Evolutionary conservation across 1,140 invertebrate species (phyloP), one percentile per base, ranked within the genome.

Genomic region (Ceratosolen fusciceps): DNA sequence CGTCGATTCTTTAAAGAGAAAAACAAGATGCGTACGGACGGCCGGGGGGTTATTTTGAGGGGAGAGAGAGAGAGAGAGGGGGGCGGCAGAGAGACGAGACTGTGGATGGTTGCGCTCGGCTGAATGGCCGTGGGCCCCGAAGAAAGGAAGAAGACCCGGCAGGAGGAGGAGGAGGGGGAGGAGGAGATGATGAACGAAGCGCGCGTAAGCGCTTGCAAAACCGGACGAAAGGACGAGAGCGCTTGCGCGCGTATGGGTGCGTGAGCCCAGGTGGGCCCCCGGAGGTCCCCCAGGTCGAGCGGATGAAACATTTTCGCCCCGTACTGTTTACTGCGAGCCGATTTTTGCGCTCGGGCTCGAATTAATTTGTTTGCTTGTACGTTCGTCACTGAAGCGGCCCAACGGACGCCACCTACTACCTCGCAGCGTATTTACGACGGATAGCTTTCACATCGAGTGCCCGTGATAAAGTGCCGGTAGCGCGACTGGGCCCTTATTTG

Each of bases 1-100:
- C 65, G 34, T 62, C 47, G 43, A 24, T 39, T 54, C 68, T 29
- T 54, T 54, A 54, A 71, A 39, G 29, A 31, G 71, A 73, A 73
- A 73, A 49, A 34, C 19, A n/a, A 58, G 52, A 54, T 12, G 24
- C 24, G n/a, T 8, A 29, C 7, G 0, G 26, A 68, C 10, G 49
- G 12, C 26, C 8, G 49, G n/a, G 52, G 52, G 58, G 58, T n/a
- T 5, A 10, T 29, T 2, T 14, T 2, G 26, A 68, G 24, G 49
- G 12, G 47, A 8, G 49, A 0, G 26, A 37, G 29, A 12, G 52
- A 24, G 52, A 39, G n/a, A 65, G 62, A 39, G 9, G n/a, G 24
- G 39, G 26, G 65, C 19, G 39, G 16, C 5, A 26, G 39, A 21
- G 68, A 52, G 12, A 29, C 24, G 67, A 68, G 37, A 29, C 29